These are phyloP conservation scores for Cenopis cana DNA, from an alignment of 2,888 invertebrate species.

Conservation along the genomic window DNA sequence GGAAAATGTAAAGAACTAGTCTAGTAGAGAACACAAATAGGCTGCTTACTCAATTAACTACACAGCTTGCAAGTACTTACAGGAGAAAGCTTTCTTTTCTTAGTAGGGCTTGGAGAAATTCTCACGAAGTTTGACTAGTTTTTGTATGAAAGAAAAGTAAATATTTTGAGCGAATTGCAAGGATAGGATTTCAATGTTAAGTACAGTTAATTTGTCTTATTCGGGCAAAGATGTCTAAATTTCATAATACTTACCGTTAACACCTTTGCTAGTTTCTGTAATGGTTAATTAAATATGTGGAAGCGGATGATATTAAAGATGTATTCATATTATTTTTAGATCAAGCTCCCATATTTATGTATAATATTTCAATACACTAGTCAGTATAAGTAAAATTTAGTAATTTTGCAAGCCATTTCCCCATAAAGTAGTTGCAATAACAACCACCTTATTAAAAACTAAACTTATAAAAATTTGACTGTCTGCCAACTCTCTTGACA, in stretches of 20 bases:
- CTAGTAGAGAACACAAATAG: not conserved
- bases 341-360: no score
- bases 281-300: no score
- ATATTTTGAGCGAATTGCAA: not conserved
- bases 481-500: slow-evolving; percentile 31
- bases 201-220: no score
- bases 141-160: not conserved
- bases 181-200: no score
- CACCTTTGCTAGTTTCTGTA: no score
- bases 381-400: no score
- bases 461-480: slow-evolving; percentile 32
- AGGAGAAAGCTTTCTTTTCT: slow-evolving; percentile 10
- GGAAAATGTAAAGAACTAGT: slow-evolving; percentile 1
- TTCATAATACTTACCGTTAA: no score
- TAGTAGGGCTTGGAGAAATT: not conserved
- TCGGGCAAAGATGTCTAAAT: no score
- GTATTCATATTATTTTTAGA: no score
- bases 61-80: slow-evolving; percentile 5
- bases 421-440: not conserved
- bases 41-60: not conserved
- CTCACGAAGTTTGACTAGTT: not conserved
- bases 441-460: slow-evolving; percentile 1
- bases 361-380: no score
- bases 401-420: not conserved
- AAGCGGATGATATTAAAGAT: no score